Evolutionary conservation across 1,140 invertebrate genomes (phyloP).

Genomic region (Lepidurus apus): DNA sequence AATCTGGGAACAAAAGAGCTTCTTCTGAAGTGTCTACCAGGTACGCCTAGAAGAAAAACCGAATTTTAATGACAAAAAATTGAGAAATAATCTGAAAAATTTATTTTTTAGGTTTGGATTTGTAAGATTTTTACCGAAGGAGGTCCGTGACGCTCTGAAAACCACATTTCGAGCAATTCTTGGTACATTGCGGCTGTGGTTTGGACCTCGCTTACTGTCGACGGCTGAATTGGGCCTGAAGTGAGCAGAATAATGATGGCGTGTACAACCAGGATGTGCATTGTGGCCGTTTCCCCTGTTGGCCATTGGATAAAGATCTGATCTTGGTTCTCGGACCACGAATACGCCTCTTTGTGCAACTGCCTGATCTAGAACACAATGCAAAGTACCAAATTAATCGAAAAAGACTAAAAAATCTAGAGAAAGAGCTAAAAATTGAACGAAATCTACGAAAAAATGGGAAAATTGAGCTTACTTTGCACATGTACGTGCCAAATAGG

Average conservation of each 20-base stretch:
- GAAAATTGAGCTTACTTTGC: constrained; percentile 51
- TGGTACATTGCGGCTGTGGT: constrained; percentile 47
- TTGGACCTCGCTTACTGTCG: not conserved
- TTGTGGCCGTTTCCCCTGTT: constrained; percentile 71
- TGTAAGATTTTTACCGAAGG: constrained; percentile 48
- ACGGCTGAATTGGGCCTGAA: constrained; percentile 46
- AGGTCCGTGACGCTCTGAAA: constrained; percentile 46
- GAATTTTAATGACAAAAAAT: not conserved
- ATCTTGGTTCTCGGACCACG: constrained; percentile 57
- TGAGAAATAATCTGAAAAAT: not conserved
- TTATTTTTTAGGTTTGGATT: not conserved
- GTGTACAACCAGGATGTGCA: constrained; percentile 85
- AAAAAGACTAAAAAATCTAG: not conserved
- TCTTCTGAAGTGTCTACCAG: constrained; percentile 78
- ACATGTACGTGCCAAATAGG: constrained; percentile 71
- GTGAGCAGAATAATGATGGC: constrained; percentile 90
- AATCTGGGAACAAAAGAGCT: constrained; percentile 82
- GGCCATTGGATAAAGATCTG: constrained; percentile 73
- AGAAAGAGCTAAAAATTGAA: not conserved
- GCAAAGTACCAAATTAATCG: not conserved
- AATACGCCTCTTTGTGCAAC: constrained; percentile 57
- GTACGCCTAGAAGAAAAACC: constrained; percentile 56
- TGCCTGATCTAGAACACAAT: constrained; percentile 43
- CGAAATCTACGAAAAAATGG: constrained; percentile 31
- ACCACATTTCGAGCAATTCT: constrained; percentile 63